Evolutionary conservation across 2,888 invertebrate genomes (phyloP), one percentile per base, ranked within the genome.

Genomic region (Odontomyia ornata): DNA sequence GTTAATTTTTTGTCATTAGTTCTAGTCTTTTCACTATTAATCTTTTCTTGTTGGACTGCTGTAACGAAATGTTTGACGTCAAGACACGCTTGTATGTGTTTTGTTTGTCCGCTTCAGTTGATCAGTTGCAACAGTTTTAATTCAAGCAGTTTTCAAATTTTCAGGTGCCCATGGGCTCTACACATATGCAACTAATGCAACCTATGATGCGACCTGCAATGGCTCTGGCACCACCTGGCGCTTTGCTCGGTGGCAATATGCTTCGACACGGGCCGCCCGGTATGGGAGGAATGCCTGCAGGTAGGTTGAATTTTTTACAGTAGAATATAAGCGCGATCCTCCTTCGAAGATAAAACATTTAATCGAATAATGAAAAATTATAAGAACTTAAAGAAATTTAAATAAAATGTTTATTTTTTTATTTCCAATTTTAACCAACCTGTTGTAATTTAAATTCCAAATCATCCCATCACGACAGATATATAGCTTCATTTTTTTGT

Each of bases 161-260:
- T 64, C 77, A 79, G 84, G 82, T 84, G 79, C 84, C 82, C 75
- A 80, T 86, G 79, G 82, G 80, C 56, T 85, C 85, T 56, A 83
- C 83, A 43, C 84, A 83, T 80, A 84, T 87, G 85, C 85, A 84
- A 81, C 81, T 87, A 77, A 83, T 86, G 82, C 87, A 86, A 78
- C 87, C 86, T 23, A 84, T 87, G 82, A 82, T 87, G 82, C 82
- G 87, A 76, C 86, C 86, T 72, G 81, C 86, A 21, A 85, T 87
- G 82, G 83, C 86, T 77, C 82, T 86, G 56, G 85, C 85, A 77
- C 87, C 85, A 21, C 85, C 86, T 78, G 85, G 85, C 9, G 79
- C 83, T 1, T 81, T 87, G 36, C 84, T 86, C 69, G 83, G 86
- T 23, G 83, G 86, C 52, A 86, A 86, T 81, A 78, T 87, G 79